A percentile compares a stretch with the other conserved stretches of the same genome.
Evolutionary conservation across 2,797 vertebrate genomes (phyloP).

Genomic region (Natrix natrix): DNA sequence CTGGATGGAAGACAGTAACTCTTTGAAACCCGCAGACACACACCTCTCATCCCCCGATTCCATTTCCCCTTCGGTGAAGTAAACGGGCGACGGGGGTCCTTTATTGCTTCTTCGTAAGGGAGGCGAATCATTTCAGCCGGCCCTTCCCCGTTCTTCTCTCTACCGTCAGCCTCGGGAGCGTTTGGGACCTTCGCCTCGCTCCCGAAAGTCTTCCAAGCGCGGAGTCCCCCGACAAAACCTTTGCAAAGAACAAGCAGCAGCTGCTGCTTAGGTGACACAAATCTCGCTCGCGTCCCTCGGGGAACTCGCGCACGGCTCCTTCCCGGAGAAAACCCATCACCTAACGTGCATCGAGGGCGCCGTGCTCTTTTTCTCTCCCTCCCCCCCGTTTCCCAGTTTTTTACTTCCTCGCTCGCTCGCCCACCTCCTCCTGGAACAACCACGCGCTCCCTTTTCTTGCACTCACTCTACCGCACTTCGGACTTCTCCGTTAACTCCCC

Average conservation of each 20-base stretch:
- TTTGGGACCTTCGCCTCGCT: background rate
- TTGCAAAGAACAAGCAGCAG: background rate
- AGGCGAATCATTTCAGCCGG: too few relatives aligned
- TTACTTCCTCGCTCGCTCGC: background rate
- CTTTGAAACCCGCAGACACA: background rate
- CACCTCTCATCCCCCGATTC: background rate
- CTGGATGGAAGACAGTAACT: background rate
- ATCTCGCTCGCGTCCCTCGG: background rate
- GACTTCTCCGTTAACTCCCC: background rate
- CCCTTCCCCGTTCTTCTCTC: background rate
- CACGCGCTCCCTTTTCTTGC: background rate
- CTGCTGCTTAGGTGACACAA: background rate
- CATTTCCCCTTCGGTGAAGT: background rate
- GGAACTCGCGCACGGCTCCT: background rate
- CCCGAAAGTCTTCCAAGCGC: background rate
- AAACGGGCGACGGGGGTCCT: background rate
- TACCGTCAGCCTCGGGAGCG: background rate
- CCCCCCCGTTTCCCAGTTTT: background rate
- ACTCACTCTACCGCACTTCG: background rate
- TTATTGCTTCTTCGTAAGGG: background rate
- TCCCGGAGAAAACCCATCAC: background rate
- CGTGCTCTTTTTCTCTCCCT: too few relatives aligned
- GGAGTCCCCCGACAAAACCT: background rate
- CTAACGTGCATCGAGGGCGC: background rate
- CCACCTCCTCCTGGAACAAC: background rate